phyloP scores from a whole-genome alignment of 2,888 invertebrate genomes.

The Ectobius pallidus region DNA sequence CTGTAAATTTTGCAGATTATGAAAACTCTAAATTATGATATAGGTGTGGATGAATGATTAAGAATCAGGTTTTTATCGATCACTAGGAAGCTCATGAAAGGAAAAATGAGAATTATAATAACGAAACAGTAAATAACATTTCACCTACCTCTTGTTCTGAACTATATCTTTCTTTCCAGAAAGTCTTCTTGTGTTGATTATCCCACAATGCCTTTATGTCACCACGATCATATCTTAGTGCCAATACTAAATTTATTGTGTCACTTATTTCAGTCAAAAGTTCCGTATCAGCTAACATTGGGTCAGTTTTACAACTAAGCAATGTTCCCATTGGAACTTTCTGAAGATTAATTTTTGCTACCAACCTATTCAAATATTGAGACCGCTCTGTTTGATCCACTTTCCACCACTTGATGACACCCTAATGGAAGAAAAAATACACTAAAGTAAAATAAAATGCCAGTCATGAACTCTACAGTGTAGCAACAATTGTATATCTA shows the following conservation, averaged over 20 bases:
- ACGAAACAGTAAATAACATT: slow-evolving; percentile 6
- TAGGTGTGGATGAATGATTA: too few relatives aligned
- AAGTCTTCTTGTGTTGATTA: background rate
- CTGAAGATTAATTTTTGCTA: slow-evolving; percentile 46
- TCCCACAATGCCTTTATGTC: slow-evolving; percentile 11
- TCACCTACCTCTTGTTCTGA: slow-evolving; percentile 43
- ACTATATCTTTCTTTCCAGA: slow-evolving; percentile 36
- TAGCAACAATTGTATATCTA: too few relatives aligned
- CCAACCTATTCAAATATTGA: slow-evolving; percentile 44
- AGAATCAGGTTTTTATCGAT: too few relatives aligned
- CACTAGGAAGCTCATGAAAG: background rate
- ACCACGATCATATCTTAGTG: slow-evolving; percentile 39
- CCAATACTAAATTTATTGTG: slow-evolving; percentile 36
- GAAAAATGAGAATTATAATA: background rate
- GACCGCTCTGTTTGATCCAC: slow-evolving; percentile 44
- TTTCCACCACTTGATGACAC: slow-evolving; percentile 47
- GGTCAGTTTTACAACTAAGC: slow-evolving; percentile 46
- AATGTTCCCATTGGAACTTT: slow-evolving; percentile 47
- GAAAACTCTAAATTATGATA: too few relatives aligned
- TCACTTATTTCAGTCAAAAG: slow-evolving; percentile 30
- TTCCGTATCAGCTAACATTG: slow-evolving; percentile 38
- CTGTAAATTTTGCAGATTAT: too few relatives aligned
- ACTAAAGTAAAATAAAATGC: too few relatives aligned
- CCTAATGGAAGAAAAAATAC: slow-evolving; percentile 40
- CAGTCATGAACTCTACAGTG: too few relatives aligned